Percentiles rank a stretch among this genome's conserved stretches.
Conservation (phyloP, 2,113 vertebrate genomes). For the Spea bombifrons region DNA sequence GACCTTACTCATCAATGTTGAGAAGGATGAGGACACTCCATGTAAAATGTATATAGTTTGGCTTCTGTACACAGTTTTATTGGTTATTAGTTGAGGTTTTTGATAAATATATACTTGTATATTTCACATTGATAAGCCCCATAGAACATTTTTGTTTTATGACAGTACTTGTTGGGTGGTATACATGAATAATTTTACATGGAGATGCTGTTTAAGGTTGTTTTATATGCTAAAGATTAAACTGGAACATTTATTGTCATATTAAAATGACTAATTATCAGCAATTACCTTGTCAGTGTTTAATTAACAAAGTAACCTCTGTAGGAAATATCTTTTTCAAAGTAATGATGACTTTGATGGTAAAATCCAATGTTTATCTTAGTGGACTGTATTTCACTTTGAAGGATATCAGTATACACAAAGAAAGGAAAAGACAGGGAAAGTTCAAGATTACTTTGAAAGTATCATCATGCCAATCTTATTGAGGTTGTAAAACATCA, state of each 20-base stretch:
- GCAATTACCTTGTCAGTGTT: conserved; percentile 27
- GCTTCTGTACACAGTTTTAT: no score
- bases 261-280: conserved; percentile 32
- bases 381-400: conserved; percentile 22
- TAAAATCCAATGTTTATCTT: neutral
- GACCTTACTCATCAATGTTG: no score
- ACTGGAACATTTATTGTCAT: conserved; percentile 27
- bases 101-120: no score
- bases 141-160: no score
- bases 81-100: no score
- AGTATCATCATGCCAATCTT: neutral
- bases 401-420: neutral
- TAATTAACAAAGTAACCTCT: conserved; percentile 36
- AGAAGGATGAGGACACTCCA: no score
- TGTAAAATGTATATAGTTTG: no score
- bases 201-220: neutral
- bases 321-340: conserved; percentile 13
- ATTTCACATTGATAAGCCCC: no score
- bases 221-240: neutral
- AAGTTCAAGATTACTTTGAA: conserved; percentile 13
- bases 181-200: neutral
- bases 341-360: conserved; percentile 13
- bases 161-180: neutral
- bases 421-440: neutral
- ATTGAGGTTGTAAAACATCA: conserved; percentile 13